Base-by-base conservation (phyloP, 2,888 invertebrate species). In the Malacosoma neustria region DNA sequence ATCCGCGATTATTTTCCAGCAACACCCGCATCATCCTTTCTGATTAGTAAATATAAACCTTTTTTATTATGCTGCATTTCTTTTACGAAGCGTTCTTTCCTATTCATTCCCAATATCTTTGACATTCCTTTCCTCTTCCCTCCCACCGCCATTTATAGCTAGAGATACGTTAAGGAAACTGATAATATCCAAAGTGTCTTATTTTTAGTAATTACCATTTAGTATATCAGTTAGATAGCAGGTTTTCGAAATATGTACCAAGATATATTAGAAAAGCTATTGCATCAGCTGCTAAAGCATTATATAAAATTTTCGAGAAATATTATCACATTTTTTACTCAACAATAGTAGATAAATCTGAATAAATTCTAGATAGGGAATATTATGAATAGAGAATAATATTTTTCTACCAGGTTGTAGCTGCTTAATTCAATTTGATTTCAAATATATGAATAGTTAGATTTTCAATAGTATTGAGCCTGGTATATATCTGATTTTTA, bases 141-240 rank as follows among this genome's bases (percentile, higher is more conserved):
- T 57, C 61, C 68, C 62, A 41, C 50, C 49, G 50, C 49, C 50
- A 57, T 61, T 62, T 66, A 60, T 61, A 59, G 54, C 52, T 54
- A 46, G 59, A 55, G 59, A 57, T 72, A 71, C 57, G 63, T 48
- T 72, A 76, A 74, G 68, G 63, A 71, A 80, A 79, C 69, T 68
- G 67, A 81, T 76, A 70, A 76, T 79, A 79, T 72, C 72, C 60
- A 61, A 79, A 76, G 82, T 84, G 82, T 84, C 84, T 82, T 84
- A 82, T 81, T 77, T 71, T 77, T 82, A 85, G 82, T 77, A 79
- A 75, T 67, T 68, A 68, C 75, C 74, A 79, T 75, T 22, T 84
- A 82, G 80, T 62, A 49, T 61, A 70, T 69, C 74, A 77, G 72
- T 72, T 82, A 81, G 80, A 49, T 82, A 81, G 81, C 69, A 69